These are phyloP conservation scores for Ooceraea biroi DNA, from an alignment of 1,140 invertebrate species.

Conservation along the genomic window DNA sequence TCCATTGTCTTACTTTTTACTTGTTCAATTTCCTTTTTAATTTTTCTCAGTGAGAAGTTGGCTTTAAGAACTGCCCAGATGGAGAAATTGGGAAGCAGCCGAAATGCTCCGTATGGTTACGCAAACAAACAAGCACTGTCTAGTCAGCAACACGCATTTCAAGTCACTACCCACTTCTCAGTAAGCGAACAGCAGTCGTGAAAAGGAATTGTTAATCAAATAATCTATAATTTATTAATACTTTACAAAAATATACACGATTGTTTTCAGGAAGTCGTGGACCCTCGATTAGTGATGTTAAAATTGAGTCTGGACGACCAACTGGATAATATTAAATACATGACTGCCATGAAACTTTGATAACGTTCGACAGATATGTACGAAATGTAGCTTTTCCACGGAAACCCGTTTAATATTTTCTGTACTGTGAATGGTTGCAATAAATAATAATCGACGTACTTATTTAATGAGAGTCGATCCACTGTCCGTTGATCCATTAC, in stretches of 20 bases:
- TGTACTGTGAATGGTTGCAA: slow-evolving; percentile 28
- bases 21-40: not conserved
- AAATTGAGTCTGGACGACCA: slow-evolving; percentile 81
- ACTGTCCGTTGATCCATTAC: slow-evolving; percentile 12
- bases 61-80: slow-evolving; percentile 68
- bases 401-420: slow-evolving; percentile 41
- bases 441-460: slow-evolving; percentile 34
- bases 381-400: not conserved
- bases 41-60: slow-evolving; percentile 76
- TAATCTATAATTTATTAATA: slow-evolving; percentile 21
- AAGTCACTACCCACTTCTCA: slow-evolving; percentile 73
- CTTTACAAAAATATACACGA: slow-evolving; percentile 40
- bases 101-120: slow-evolving; percentile 53
- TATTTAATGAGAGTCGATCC: not conserved
- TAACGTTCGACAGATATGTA: slow-evolving; percentile 42
- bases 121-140: slow-evolving; percentile 43
- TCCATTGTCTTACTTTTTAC: not conserved
- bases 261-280: slow-evolving; percentile 80
- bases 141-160: slow-evolving; percentile 52
- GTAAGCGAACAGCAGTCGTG: slow-evolving; percentile 71
- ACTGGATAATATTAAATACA: slow-evolving; percentile 66
- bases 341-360: slow-evolving; percentile 46
- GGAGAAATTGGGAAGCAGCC: slow-evolving; percentile 79
- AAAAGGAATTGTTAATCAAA: slow-evolving; percentile 30
- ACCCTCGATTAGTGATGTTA: slow-evolving; percentile 80